Evolutionary conservation across 2,888 invertebrate genomes (phyloP), one percentile per base, ranked within the genome.

Genomic region (Cephus spinipes): DNA sequence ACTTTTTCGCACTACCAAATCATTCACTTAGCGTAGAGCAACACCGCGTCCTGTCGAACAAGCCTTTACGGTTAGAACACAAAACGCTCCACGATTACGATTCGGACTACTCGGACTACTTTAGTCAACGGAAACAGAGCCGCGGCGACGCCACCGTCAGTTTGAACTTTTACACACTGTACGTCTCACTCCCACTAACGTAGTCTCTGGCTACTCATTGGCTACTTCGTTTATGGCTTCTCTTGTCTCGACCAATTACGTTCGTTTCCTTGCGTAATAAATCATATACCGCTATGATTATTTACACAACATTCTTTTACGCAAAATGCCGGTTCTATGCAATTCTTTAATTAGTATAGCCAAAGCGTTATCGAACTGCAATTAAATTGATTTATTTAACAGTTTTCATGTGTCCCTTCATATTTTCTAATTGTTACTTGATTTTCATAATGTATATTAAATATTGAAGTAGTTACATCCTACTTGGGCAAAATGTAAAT

Each of bases 101-200:
- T 79, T 55, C 40, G 40, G 40, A 55, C 23, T 55, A 55, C 40
- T 78, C 73, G 78, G 80, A 81, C 83, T 83, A 81, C 80, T 81
- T 78, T 81, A 77, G 81, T 85, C 85, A 86, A 86, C 82, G 82
- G 83, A 84, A 83, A 81, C 83, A 69, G 32, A 33, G 23, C n/a
- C 36, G 76, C n/a, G n/a, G 74, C 36, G 36, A 74, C 35, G 35
- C 40, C 40, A 55, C 40, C 40, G 4, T 55, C 40, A 55, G 40
- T 55, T 55, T 55, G 23, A 55, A 55, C 40, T 9, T 55, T 55
- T 23, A 23, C 40, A 23, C 40, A 23, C 15, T 15, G 15, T 15
- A 40, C 40, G 40, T 23, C 40, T 9, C 40, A 1, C 40, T 23
- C 40, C 23, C 40, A 40, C 40, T 40, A 23, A 40, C 9, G 9